Evolutionary conservation across 2,113 vertebrate genomes (phyloP), one percentile per base, ranked within the genome.

Genomic region (Toxotes jaculatrix): DNA sequence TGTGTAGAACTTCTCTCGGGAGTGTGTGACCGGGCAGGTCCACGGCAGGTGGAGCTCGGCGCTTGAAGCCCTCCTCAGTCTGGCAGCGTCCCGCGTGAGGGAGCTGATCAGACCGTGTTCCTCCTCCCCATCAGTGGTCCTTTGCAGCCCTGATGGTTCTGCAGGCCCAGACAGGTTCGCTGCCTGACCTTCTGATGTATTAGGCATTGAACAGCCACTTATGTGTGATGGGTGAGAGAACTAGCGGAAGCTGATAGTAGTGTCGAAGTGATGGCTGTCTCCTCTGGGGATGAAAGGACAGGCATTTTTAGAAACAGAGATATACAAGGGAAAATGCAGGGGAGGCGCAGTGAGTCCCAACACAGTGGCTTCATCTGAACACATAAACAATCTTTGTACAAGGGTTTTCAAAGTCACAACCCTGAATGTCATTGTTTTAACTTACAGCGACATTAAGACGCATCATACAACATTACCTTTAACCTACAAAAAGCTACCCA

Each of bases 1-100:
- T 0, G 98, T 98, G 93, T 99, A 99, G 93, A 99, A 98, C 89
- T 97, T 98, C 93, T 99, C 98, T 16, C 95, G 89, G 60, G 98
- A 98, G 67, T 99, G 98, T 16, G 97, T 98, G 90, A 99, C 98
- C 5, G 97, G 98, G 89, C 97, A 99, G 84, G 96, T 97, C 96
- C 97, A 97, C 0, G 96, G 97, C 77, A 97, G 96, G 92, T 96
- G 97, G 11, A 97, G 93, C 82, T 97, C 96, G 7, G 93, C 95
- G n/a, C 94, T 95, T 16, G 97, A 95, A 61, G 95, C 95, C 84
- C 97, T 80, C 21, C 96, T 92, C 0, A 78, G 85, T 72, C 92
- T 84, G 0, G 94, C 90, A 19, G 94, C 45, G 0, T 95, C 96
- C 57, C 94, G 87, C 70, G 93, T 92, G 55, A 95, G 95, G 0